Base-by-base conservation (phyloP, 2,888 invertebrate species). In the Drosophila neotestacea region DNA sequence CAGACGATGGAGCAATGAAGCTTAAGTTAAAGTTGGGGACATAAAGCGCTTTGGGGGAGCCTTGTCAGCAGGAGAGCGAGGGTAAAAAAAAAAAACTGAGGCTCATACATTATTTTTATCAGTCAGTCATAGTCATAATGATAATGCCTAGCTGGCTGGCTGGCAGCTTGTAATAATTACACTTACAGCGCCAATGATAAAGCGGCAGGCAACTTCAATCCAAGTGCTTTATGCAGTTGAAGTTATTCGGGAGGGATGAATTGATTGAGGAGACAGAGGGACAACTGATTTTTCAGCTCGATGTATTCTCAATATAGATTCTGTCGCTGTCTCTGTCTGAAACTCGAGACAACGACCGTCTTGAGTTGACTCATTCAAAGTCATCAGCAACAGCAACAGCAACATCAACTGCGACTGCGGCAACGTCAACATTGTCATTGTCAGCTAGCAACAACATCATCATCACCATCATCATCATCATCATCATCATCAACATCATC, bases 91-190 rank as follows among this genome's bases (percentile, higher is more conserved):
- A 22, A 22, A 4, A n/a, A 41, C 39, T 32, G 52, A 6, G 39
- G 32, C 36, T 63, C 63, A 58, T 71, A 74, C 82, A 77, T 82
- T 88, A 85, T 85, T 84, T 81, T 84, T 84, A 84, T 84, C 83
- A 88, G 88, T 70, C 71, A 56, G 56, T 68, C 70, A 74, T 74
- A 75, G 70, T 67, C 61, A 71, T 78, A 79, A 79, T 78, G 75
- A 76, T 76, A 76, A 71, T 71, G 71, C 56, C 64, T 16, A 28
- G 46, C 56, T 46, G 79, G 55, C 71, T 28, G 38, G 46, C 56
- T 46, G 79, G 55, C 75, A 64, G 75, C 59, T 60, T 79, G 71
- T 69, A 71, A 75, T 77, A 79, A 77, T 77, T 79, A 78, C 75
- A 70, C 79, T 74, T 54, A 61, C 28, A 60, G 52, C 59, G 38